Base-by-base conservation (phyloP, 1,140 invertebrate genomes). In the Drosophila repletoides region DNA sequence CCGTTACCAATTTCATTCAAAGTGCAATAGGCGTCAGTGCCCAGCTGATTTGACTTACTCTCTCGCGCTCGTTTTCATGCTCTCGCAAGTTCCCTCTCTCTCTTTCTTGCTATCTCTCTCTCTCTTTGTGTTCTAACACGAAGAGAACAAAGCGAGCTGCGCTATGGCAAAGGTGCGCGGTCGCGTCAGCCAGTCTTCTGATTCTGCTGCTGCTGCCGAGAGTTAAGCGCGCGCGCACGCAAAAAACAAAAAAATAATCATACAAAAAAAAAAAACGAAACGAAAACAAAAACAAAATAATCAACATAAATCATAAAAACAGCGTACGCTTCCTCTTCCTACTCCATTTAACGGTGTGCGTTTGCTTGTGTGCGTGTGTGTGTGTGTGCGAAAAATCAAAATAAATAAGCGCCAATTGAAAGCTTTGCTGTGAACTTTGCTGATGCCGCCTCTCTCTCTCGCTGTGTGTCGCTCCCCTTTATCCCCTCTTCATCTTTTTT, bases 121-220 rank as follows among this genome's bases (percentile, higher is more conserved):
- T 53, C 31, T 34, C 45, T 61, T 59, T 64, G 36, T 41, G 64
- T 76, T 83, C 79, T 84, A 83, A 74, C 56, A 75, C 34, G 41
- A 36, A 19, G 34, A 3, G 34, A 59, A 73, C 65, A 80, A 80
- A 79, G 73, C 73, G 45, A 22, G 28, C 66, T 86, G 79, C 79
- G 79, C 74, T 76, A 59, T 36, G 65, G 71, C 80, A 79, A 74
- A 86, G 80, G 80, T 84, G 79, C 80, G 79, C 72, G 72, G 53
- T 63, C 71, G 71, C 76, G 79, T 74, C 79, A 61, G 60, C 63
- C 77, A 83, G 79, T 84, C 79, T 84, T 84, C 80, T 84, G 79
- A 74, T 83, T 83, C 74, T 83, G 79, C 79, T 69, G 79, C 79
- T 69, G 66, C 51, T 77, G 65, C 71, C 75, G 55, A 79, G 74